Conservation (phyloP, 2,113 vertebrate species). For the Macaca nemestrina region DNA sequence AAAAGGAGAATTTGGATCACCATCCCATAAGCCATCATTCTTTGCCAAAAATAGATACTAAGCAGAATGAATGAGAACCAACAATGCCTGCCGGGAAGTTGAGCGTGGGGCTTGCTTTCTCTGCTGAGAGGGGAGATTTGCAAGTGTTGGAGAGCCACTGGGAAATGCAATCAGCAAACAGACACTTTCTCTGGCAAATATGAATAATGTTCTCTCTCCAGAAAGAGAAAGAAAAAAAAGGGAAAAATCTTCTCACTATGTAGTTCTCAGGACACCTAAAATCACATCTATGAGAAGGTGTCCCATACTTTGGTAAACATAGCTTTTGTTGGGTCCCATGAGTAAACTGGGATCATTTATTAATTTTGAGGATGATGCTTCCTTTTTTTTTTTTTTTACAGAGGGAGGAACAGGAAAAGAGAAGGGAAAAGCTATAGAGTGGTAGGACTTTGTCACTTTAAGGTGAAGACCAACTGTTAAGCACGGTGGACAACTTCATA, state of each 20-base stretch:
- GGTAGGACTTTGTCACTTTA: not conserved
- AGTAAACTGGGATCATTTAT: not conserved
- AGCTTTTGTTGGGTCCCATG: not conserved
- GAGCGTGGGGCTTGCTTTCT: not conserved
- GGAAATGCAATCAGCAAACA: not conserved
- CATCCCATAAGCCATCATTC: not conserved
- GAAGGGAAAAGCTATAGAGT: not conserved
- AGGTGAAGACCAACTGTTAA: not conserved
- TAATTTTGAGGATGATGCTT: not conserved
- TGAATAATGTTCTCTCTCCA: not conserved
- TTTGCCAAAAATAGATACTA: not conserved
- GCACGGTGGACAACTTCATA: not conserved
- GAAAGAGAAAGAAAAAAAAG: not conserved
- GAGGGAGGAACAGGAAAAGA: not conserved
- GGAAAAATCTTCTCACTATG: not conserved
- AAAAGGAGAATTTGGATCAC: not conserved
- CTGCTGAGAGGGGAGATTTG: not conserved
- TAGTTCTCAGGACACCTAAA: not conserved
- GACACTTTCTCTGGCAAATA: not conserved
- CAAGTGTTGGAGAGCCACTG: not conserved
- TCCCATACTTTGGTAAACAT: not conserved
- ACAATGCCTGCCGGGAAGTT: fast-evolving
- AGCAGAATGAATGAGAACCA: not conserved
- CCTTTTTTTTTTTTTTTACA: not conserved
- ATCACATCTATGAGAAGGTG: not conserved